Evolutionary conservation across 2,797 vertebrate species (phyloP), one percentile per base, ranked within the genome.

Genomic region (Cyprinodon diabolis): DNA sequence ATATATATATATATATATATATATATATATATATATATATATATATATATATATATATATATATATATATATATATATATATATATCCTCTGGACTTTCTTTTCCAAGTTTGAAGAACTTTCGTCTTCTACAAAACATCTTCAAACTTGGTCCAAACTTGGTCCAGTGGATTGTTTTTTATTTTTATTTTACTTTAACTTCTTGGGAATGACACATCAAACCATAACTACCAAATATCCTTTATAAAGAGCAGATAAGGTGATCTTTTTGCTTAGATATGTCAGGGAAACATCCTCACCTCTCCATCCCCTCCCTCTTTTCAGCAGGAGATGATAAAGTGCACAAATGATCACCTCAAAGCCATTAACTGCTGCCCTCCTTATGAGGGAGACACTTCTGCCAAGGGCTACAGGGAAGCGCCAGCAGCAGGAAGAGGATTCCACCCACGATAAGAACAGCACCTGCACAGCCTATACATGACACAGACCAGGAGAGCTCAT

Each of bases 401-500:
- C 95, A 96, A 69, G 92, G 89, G 84, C 88, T 92, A 90, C 71
- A 85, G 35, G 96, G 95, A 79, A 96, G 85, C 10, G 93, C 89
- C 52, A 97, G 91, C 66, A 96, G 57, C 78, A 96, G 80, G 75
- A 96, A 96, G 74, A 95, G 95, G 78, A 90, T 25, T 0, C 95
- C 95, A 0, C 91, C 95, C 35, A 96, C 77, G 58, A 97, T 92
- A 45, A 96, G 92, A 58, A 96, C 71, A 5, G 88, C 87, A 1
- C 94, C 94, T 0, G 96, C 95, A 0, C 92, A 94, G 68, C 95
- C 92, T 0, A 95, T 80, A 1, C 96, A 97, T 6, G 93, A 94
- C 79, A 96, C 93, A 0, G 96, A 97, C 96, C 96, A 97, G 51
- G 96, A 96, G 71, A 97, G 94, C 77, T 96, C 92, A 1, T 96